Conservation (phyloP, 2,888 invertebrate species). For the Campoplex nolae region DNA sequence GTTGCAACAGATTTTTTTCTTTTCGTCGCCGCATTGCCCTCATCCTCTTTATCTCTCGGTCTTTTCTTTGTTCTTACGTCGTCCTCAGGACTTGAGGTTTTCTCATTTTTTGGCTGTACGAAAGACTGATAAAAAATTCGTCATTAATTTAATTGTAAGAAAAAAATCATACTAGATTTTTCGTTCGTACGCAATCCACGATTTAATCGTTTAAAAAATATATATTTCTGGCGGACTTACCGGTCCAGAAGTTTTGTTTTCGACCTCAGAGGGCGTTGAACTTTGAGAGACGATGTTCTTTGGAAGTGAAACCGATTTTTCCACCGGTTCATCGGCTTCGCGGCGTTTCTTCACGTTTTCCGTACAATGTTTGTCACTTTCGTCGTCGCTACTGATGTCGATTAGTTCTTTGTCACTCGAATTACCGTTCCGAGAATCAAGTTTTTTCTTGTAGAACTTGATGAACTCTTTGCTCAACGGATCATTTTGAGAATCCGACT, state of each 20-base stretch:
- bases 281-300: not conserved
- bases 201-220: not conserved
- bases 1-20: constrained; percentile 75
- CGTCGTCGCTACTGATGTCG: constrained; percentile 92
- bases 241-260: not conserved
- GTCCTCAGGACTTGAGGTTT: constrained; percentile 7
- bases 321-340: constrained; percentile 14
- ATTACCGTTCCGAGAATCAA: constrained; percentile 80
- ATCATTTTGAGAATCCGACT: constrained; percentile 79
- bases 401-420: constrained; percentile 90
- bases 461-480: constrained; percentile 84
- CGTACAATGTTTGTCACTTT: constrained; percentile 73
- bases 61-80: constrained; percentile 79
- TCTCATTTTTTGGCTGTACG: constrained; percentile 13
- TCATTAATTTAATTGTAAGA: not conserved
- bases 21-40: constrained; percentile 78
- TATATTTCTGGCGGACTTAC: not conserved
- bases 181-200: too few species aligned
- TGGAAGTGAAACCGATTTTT: constrained; percentile 42
- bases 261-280: not conserved
- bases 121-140: not conserved
- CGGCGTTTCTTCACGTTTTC: constrained; percentile 56
- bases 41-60: constrained; percentile 83
- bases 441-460: constrained; percentile 85
- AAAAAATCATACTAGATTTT: not conserved